phyloP scores from a whole-genome alignment of 1,140 invertebrate species.

The Cyrtorhinus lividipennis region DNA sequence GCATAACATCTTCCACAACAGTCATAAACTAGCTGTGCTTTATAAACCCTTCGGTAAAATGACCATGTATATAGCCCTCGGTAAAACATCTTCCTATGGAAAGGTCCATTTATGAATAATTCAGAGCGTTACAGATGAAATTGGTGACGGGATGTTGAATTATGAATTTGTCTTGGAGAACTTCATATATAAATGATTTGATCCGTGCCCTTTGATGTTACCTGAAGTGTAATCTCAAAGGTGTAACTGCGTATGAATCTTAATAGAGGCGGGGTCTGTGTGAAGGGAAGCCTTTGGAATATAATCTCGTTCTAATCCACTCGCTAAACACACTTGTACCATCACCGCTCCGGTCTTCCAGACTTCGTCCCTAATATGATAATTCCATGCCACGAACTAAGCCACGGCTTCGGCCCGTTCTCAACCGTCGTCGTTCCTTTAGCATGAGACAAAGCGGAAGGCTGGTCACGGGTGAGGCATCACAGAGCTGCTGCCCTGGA shows the following conservation, averaged over 20 bases:
- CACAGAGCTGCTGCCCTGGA: too few relatives aligned
- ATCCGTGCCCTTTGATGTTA: background rate
- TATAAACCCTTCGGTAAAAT: too few relatives aligned
- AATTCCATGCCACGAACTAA: too few relatives aligned
- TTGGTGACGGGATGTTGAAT: conserved; percentile 2
- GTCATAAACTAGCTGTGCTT: too few relatives aligned
- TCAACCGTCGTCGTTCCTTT: too few relatives aligned
- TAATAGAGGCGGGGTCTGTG: background rate
- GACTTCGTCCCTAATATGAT: background rate
- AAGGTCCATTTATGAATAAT: background rate
- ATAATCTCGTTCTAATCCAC: background rate
- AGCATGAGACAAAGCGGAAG: too few relatives aligned
- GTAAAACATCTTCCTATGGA: too few relatives aligned
- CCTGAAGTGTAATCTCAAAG: conserved; percentile 8
- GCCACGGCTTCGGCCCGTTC: too few relatives aligned
- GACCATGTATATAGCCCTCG: too few relatives aligned
- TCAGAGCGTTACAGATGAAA: background rate
- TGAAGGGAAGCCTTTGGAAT: conserved; percentile 5
- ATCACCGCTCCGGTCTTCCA: background rate
- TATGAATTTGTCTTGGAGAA: background rate
- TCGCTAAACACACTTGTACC: background rate
- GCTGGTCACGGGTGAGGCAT: too few relatives aligned
- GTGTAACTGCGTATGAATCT: conserved; percentile 6
- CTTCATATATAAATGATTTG: conserved; percentile 8
- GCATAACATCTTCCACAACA: too few relatives aligned